A percentile compares a stretch with the other conserved stretches of the same genome.
Evolutionary conservation across 2,113 vertebrate species (phyloP).

Genomic region (Corynorhinus townsendii): DNA sequence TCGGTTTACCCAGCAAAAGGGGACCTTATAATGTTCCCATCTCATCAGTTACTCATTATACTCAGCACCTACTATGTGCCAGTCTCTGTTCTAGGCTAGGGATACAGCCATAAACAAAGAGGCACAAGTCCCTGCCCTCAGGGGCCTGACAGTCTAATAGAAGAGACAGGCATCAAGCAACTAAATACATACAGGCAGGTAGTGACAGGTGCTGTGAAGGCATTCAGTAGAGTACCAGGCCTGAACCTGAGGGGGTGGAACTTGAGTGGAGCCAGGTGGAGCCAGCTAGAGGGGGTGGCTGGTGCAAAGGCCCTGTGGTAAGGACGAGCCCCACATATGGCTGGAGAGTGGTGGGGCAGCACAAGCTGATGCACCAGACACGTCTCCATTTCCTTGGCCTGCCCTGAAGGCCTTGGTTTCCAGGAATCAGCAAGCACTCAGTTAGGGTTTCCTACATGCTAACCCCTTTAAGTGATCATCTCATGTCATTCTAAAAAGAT

Average conservation of each 20-base stretch:
- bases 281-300: background rate
- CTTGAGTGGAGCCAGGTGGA: background rate
- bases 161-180: background rate
- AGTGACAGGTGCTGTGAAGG: background rate
- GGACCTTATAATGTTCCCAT: background rate
- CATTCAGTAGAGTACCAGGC: background rate
- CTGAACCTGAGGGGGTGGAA: background rate
- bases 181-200: background rate
- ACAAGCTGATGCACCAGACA: background rate
- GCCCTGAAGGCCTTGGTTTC: background rate
- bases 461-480: background rate
- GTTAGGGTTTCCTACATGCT: background rate
- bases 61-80: background rate
- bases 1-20: constrained; percentile 35
- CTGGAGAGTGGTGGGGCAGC: background rate
- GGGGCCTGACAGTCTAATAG: background rate
- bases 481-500: background rate
- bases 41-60: background rate
- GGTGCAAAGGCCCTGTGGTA: background rate
- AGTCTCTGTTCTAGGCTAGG: constrained; percentile 2
- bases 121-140: background rate
- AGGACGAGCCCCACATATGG: background rate
- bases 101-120: background rate
- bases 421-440: background rate
- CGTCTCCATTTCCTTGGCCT: background rate